Evolutionary conservation across 2,797 vertebrate genomes (phyloP), one percentile per base, ranked within the genome.

Genomic region (Chromis chromis): DNA sequence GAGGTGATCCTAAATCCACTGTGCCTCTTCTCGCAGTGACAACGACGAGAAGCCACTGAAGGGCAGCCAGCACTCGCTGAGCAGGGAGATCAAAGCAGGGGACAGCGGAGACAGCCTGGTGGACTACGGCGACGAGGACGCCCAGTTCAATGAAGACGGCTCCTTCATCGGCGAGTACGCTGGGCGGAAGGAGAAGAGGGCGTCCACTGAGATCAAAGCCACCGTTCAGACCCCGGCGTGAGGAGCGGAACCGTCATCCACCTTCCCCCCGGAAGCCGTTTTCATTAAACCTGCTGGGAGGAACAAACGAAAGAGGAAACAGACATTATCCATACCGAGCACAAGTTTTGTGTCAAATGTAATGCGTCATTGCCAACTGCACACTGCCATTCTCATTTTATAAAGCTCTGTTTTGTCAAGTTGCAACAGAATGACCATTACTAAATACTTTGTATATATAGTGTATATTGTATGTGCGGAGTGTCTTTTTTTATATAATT

Each of bases 21-120:
- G 53, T 72, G 70, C 66, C 49, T 84, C 11, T 74, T 81, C 74
- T 81, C 75, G 66, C 86, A 98, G 96, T 66, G 97, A 98, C 95
- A 99, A 97, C 71, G 97, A 99, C 44, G 97, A 99, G 92, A 99
- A 99, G 88, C 97, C 98, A 0, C 94, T 99, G 89, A 98, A 97
- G 86, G 96, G 96, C 91, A 98, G 97, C 94, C 94, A 96, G 19
- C 95, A 79, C 83, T 98, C 97, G 27, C 92, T 99, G 58, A 94
- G 94, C 71, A 94, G 95, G 70, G 94, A 96, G 77, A 94, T 96
- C 86, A 97, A 97, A 91, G 92, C 94, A n/a, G 95, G 94, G 13
- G 96, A 95, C 87, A 98, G 98, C 48, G 96, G 96, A 60, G 97
- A 99, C 93, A 99, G 98, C 87, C 92, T 99, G 88, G 98, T 97